A percentile compares a stretch with the other conserved stretches of the same genome.
Evolutionary conservation across 2,113 vertebrate species (phyloP).

Genomic region (Pipa parva): DNA sequence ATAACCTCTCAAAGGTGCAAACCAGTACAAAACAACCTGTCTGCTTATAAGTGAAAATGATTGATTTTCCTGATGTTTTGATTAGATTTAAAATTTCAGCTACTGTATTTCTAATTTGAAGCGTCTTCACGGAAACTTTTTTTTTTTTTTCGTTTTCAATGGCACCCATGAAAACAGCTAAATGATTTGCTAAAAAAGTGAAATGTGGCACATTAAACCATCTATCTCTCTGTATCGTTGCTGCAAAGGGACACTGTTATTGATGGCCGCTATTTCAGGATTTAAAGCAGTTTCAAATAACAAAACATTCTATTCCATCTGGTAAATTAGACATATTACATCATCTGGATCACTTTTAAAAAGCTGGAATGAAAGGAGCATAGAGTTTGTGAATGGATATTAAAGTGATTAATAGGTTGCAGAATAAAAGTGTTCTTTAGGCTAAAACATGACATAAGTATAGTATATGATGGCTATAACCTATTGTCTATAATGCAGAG

Average conservation of each 20-base stretch:
- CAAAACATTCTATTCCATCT: slow-evolving; percentile 15
- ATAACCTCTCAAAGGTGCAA: too few relatives aligned
- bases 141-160: too few relatives aligned
- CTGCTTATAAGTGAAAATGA: too few relatives aligned
- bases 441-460: slow-evolving; percentile 29
- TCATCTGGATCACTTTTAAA: not conserved
- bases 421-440: slow-evolving; percentile 23
- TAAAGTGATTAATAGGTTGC: slow-evolving; percentile 34
- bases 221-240: slow-evolving; percentile 3
- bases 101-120: too few relatives aligned
- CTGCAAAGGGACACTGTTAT: slow-evolving; percentile 18
- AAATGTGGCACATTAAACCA: too few relatives aligned
- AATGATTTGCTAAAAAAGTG: too few relatives aligned
- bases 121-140: too few relatives aligned
- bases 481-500: slow-evolving; percentile 28
- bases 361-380: slow-evolving; percentile 12
- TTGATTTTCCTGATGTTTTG: too few relatives aligned
- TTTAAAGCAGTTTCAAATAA: slow-evolving; percentile 14
- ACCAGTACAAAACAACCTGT: too few relatives aligned
- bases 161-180: too few relatives aligned
- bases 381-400: slow-evolving; percentile 23
- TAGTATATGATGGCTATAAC: slow-evolving; percentile 20
- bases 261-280: slow-evolving; percentile 9
- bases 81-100: too few relatives aligned
- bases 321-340: not conserved